Evolutionary conservation across 2,888 invertebrate genomes (phyloP), one percentile per base, ranked within the genome.

Genomic region (Leptopterna dolabrata): DNA sequence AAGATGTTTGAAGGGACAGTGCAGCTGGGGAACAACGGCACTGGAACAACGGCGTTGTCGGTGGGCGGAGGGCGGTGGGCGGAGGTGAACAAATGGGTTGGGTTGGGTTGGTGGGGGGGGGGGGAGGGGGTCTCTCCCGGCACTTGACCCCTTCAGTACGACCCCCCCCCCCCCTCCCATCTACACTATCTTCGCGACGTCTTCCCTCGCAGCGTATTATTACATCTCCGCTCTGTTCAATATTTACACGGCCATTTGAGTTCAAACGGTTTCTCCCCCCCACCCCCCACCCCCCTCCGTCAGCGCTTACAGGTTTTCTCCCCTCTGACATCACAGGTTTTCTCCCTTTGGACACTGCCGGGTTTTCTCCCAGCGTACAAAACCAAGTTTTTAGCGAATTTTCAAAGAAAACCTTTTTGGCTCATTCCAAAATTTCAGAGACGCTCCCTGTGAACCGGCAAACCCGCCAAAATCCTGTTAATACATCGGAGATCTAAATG

Each of bases 221-320:
- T n/a, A n/a, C n/a, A n/a, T n/a, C n/a, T n/a, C n/a, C 63, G 24
- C 63, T 24, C 63, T 63, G 24, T 63, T 24, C 24, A 63, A 63
- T 63, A 83, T 83, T 83, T 83, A 83, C 70, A 36, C 83, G 24
- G 14, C 43, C 83, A 83, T 83, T 83, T 83, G 55, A 83, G 83
- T 70, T 36, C 7, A 4, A 36, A 27, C 45, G n/a, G 13, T 43
- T 45, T 45, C 45, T 4, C 41, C 45, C 43, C 19, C 27, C 24
- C 24, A 9, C 63, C 11, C 63, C 24, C 24, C 63, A 63, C 19
- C 7, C 2, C 36, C 2, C 7, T 7, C 36, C 4, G 7, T 36
- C 4, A 36, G 7, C 36, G 7, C n/a, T n/a, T n/a, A n/a, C n/a
- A 36, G 36, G 36, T 36, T 36, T 36, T 36, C 36, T 36, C 36